These are phyloP conservation scores for Archivesica marissinica DNA, from an alignment of 1,140 invertebrate genomes.

Conservation along the genomic window DNA sequence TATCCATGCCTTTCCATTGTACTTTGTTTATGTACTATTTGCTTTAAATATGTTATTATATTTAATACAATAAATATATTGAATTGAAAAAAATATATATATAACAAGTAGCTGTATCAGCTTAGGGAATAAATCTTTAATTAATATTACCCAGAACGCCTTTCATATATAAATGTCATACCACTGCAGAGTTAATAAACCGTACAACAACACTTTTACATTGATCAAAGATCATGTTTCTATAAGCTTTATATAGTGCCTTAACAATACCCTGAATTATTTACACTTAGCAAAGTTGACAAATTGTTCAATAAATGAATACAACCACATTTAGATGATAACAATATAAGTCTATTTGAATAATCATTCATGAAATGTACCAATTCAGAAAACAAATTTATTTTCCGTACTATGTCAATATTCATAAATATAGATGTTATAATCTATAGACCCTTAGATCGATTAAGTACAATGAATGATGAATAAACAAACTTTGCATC, in stretches of 20 bases:
- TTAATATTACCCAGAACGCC: too few species aligned
- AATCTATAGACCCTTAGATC: slow-evolving; percentile 4
- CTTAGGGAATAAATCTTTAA: neutral
- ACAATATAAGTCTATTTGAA: neutral
- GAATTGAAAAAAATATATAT: neutral
- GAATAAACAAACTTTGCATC: neutral
- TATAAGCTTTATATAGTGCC: neutral
- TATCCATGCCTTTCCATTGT: too few species aligned
- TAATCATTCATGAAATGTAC: neutral
- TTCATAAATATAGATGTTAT: neutral
- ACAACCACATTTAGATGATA: neutral
- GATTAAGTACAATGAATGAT: neutral
- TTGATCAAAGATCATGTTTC: neutral
- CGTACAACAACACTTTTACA: neutral
- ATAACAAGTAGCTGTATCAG: neutral
- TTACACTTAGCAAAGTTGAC: neutral
- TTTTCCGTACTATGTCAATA: neutral
- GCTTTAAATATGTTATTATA: too few species aligned
- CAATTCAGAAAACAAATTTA: neutral
- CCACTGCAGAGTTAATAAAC: neutral
- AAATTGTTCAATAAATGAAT: slow-evolving; percentile 11
- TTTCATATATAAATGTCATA: too few species aligned
- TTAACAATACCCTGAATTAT: neutral
- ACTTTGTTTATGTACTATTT: too few species aligned
- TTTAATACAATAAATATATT: neutral